These are phyloP conservation scores for Zapornia atra DNA, from an alignment of 2,113 vertebrate genomes.

Conservation along the genomic window DNA sequence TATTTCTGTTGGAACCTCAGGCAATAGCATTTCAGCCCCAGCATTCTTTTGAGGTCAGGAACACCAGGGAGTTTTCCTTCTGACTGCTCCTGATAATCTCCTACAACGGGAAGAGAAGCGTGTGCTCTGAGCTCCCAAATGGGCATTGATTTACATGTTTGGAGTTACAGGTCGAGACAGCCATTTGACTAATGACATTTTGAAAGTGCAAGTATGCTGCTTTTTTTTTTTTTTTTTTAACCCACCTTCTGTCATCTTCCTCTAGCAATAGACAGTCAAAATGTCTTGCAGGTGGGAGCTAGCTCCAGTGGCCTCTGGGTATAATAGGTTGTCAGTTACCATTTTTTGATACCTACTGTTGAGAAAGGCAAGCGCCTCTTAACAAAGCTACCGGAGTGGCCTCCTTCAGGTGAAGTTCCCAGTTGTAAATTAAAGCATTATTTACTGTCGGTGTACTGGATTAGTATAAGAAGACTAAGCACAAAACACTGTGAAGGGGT, in stretches of 20 bases:
- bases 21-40: neutral
- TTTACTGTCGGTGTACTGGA: neutral
- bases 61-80: slow-evolving; percentile 22
- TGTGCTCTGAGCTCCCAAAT: neutral
- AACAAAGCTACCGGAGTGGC: neutral
- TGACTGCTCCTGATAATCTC: slow-evolving; percentile 19
- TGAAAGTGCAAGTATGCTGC: neutral
- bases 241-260: neutral
- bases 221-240: neutral
- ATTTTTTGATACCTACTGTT: neutral
- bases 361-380: neutral
- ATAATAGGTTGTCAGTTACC: neutral
- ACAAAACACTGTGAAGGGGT: neutral
- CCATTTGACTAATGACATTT: slow-evolving; percentile 38
- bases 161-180: neutral
- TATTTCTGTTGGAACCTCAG: slow-evolving; percentile 4
- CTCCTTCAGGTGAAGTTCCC: neutral
- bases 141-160: neutral
- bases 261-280: neutral
- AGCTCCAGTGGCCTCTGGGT: neutral
- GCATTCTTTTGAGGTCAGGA: neutral
- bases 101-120: neutral
- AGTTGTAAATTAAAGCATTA: neutral
- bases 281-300: neutral
- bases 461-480: neutral